phyloP scores from a whole-genome alignment of 2,113 vertebrate genomes.

The Mola mola region DNA sequence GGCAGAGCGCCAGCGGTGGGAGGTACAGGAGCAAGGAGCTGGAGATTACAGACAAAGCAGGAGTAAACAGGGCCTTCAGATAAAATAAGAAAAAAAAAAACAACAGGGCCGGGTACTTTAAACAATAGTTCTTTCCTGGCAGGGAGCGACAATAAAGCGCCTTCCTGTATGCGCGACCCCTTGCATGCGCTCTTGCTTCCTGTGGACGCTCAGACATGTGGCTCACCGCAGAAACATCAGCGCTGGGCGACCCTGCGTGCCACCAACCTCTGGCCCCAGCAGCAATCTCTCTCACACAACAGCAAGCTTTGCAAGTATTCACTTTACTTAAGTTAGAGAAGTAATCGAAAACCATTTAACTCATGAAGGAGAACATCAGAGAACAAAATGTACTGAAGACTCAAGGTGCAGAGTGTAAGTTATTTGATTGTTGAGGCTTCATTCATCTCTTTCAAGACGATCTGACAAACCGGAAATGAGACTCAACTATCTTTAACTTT shows the following conservation, averaged over 20 bases:
- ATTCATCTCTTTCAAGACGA: too few species aligned
- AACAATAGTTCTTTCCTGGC: slow-evolving; percentile 83
- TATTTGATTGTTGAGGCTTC: too few species aligned
- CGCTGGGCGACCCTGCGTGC: slow-evolving; percentile 12
- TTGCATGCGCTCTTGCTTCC: slow-evolving; percentile 82
- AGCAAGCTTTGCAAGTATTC: not conserved
- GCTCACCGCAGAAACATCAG: slow-evolving; percentile 52
- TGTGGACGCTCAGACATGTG: slow-evolving; percentile 75
- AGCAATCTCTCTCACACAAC: slow-evolving; percentile 26
- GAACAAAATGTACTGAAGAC: too few species aligned
- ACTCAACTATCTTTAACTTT: too few species aligned
- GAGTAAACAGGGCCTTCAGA: slow-evolving; percentile 73
- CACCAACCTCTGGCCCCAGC: slow-evolving; percentile 50
- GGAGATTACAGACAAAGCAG: slow-evolving; percentile 73
- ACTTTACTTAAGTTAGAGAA: too few species aligned
- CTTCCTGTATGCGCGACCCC: slow-evolving; percentile 77
- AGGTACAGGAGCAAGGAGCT: slow-evolving; percentile 50
- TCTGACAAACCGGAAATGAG: too few species aligned
- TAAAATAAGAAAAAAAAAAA: too few species aligned
- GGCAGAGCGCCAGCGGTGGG: slow-evolving; percentile 65
- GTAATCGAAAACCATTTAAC: too few species aligned
- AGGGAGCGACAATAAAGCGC: slow-evolving; percentile 77
- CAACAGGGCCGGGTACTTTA: slow-evolving; percentile 60
- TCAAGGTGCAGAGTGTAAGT: too few species aligned
- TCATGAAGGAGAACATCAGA: too few species aligned